These are phyloP conservation scores for Biston stratarius DNA, from an alignment of 2,888 invertebrate species.

Conservation along the genomic window DNA sequence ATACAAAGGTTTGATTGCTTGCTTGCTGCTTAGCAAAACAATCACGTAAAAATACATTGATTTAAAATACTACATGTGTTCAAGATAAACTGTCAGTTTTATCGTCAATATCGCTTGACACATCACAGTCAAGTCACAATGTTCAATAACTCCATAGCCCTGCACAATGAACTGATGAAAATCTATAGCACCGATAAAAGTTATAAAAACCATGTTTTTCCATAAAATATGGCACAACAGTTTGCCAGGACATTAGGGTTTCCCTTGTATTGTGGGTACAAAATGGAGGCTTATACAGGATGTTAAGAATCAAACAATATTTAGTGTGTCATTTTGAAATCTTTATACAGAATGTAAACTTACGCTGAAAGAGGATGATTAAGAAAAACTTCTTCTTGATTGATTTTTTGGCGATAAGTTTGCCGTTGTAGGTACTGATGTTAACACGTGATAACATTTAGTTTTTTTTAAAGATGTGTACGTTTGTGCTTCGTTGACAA, in stretches of 20 bases:
- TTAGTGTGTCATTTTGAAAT: too few relatives aligned
- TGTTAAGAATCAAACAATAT: constrained; percentile 8
- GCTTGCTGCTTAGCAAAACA: background rate
- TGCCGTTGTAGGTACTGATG: too few relatives aligned
- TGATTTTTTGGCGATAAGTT: too few relatives aligned
- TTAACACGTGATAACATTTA: too few relatives aligned
- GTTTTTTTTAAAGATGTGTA: too few relatives aligned
- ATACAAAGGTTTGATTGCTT: background rate
- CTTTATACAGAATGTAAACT: too few relatives aligned
- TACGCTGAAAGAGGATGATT: too few relatives aligned
- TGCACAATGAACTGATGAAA: constrained; percentile 33
- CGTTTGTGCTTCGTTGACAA: too few relatives aligned
- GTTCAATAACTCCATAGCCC: constrained; percentile 10
- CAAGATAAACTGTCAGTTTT: constrained; percentile 23
- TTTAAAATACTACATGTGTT: background rate
- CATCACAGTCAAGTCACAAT: background rate
- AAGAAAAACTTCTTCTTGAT: too few relatives aligned
- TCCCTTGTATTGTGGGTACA: constrained; percentile 51
- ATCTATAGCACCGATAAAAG: constrained; percentile 28
- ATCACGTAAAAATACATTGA: constrained; percentile 1
- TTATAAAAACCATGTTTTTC: constrained; percentile 36
- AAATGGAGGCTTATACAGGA: constrained; percentile 37
- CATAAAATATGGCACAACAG: constrained; percentile 52
- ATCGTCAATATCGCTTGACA: constrained; percentile 12
- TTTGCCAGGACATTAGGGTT: constrained; percentile 64